Base-by-base conservation (phyloP, 1,140 invertebrate species). In the Drosophila auraria region DNA sequence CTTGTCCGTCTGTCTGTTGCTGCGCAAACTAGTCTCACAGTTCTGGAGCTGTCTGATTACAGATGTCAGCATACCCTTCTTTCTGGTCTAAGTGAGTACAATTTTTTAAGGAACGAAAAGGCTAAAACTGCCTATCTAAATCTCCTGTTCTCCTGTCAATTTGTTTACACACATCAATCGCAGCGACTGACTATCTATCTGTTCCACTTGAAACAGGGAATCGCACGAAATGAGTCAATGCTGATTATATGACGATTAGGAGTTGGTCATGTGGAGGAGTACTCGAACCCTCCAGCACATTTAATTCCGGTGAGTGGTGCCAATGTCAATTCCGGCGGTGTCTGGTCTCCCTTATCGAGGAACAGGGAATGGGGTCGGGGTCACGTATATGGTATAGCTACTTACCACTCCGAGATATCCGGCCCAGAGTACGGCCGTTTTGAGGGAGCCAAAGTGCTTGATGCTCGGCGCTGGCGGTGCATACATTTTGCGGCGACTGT, bases 341-440 rank as follows among this genome's bases (percentile, higher is more conserved):
- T 36, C 44, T 40, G 12, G 11, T 6, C 8, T 51, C 68, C 30
- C 68, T 73, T 73, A 73, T 73, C 71, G 27, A 45, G 59, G 15
- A 20, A 20, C 3, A 12, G 12, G 17, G 25, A 80, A 78, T 60
- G 80, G 68, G 82, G 82, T 78, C 82, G 53, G 51, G 33, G 47
- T 70, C 58, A 45, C 8, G 15, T n/a, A 20, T 20, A 20, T 20
- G 20, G 20, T 20, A 20, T 20, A 51, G 17, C 68, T 75, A 91
- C 91, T 76, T 72, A 92, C 91, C 91, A 91, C 49, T 44, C 91
- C 82, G 17, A 92, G 80, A 47, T 36, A 54, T 60, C 83, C 87
- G 44, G 91, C 91, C 83, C 87, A 92, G 40, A 80, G 30, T 58
- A 50, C 57, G 49, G 49, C 59, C 53, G 54, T 70, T 61, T 58